Evolutionary conservation across 2,113 vertebrate genomes (phyloP).

Genomic region (Lethenteron camtschaticum): DNA sequence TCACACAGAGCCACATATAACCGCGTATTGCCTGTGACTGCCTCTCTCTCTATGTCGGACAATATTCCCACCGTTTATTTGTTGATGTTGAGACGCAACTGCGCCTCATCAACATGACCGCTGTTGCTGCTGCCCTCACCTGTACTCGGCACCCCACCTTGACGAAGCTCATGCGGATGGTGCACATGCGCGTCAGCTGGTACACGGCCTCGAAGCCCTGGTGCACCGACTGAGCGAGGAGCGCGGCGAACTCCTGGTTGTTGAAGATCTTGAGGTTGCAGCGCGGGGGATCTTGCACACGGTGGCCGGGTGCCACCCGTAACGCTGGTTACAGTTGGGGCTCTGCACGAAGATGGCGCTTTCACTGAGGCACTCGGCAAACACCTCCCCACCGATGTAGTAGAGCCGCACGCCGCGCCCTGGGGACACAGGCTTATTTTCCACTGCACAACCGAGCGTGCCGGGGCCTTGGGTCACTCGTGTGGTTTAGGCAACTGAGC

Average conservation of each 20-base stretch:
- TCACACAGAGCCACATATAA: not conserved
- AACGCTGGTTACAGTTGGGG: conserved; percentile 95
- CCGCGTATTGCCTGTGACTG: not conserved
- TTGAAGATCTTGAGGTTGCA: conserved; percentile 99
- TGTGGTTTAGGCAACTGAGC: too few relatives aligned
- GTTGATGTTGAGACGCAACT: too few relatives aligned
- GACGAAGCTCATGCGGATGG: conserved; percentile 96
- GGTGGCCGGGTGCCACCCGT: conserved; percentile 89
- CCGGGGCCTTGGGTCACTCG: too few relatives aligned
- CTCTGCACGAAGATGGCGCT: conserved; percentile 96
- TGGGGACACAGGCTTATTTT: conserved; percentile 16
- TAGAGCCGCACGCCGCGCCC: conserved; percentile 79
- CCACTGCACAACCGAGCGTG: too few relatives aligned
- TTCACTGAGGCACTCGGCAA: conserved; percentile 93
- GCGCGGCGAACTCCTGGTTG: conserved; percentile 90
- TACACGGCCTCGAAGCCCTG: conserved; percentile 96
- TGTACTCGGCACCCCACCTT: conserved; percentile 96
- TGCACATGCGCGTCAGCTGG: conserved; percentile 94
- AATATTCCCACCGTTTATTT: too few relatives aligned
- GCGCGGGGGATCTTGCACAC: conserved; percentile 98
- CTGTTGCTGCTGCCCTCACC: conserved; percentile 16
- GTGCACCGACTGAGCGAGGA: conserved; percentile 87
- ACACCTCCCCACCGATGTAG: conserved; percentile 95
- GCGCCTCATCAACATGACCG: too few relatives aligned
- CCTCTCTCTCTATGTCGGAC: too few relatives aligned